phyloP scores from a whole-genome alignment of 2,113 vertebrate genomes.

The Emydura subglobosa region DNA sequence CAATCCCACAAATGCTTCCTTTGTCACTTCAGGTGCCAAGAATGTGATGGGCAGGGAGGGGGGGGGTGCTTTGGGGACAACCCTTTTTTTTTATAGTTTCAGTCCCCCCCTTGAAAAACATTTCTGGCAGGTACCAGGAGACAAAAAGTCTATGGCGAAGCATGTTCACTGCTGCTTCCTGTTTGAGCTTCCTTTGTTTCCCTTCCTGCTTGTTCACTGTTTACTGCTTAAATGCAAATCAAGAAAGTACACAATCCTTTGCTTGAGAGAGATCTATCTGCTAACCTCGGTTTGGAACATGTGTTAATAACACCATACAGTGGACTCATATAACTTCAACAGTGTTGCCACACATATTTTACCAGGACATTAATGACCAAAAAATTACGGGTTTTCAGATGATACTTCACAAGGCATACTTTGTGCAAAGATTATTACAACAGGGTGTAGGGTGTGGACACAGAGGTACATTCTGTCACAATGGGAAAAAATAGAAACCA shows the following conservation, averaged over 20 bases:
- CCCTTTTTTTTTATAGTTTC: not conserved
- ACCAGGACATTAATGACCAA: not conserved
- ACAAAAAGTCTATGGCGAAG: not conserved
- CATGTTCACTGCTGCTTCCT: not conserved
- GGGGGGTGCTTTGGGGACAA: not conserved
- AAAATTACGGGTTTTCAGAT: not conserved
- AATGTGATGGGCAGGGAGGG: not conserved
- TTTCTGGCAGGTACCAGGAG: not conserved
- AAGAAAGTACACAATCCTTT: not conserved
- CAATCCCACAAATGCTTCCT: not conserved
- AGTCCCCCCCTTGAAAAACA: not conserved
- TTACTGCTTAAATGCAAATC: not conserved
- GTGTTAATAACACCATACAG: not conserved
- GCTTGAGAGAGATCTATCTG: no score
- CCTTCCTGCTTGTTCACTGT: not conserved
- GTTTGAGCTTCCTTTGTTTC: not conserved
- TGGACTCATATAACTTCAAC: not conserved
- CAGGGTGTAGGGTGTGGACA: not conserved
- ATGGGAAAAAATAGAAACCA: not conserved
- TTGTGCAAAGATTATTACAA: not conserved
- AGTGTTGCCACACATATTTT: not conserved
- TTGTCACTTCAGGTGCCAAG: not conserved
- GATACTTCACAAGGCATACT: not conserved
- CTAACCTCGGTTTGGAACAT: not conserved
- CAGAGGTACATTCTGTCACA: not conserved